Evolutionary conservation across 2,888 invertebrate species (phyloP).

Genomic region (Minunthozetes semirufus): DNA sequence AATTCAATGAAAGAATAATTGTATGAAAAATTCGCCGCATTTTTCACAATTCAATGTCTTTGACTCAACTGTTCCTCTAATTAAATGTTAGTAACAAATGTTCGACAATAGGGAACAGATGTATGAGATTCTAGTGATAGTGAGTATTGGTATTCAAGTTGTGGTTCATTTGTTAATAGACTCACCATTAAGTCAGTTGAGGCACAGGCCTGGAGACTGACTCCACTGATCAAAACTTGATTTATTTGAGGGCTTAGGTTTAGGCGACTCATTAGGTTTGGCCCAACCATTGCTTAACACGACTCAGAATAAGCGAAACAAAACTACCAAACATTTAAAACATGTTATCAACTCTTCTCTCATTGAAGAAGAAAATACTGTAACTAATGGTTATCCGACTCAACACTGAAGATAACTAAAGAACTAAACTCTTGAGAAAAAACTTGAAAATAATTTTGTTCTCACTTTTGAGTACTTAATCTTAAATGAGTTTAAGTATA

Average conservation of each 20-base stretch:
- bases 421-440: too few species aligned
- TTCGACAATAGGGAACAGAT: not conserved
- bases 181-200: not conserved
- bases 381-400: too few species aligned
- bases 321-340: not conserved
- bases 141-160: not conserved
- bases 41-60: not conserved
- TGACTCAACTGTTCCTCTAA: not conserved
- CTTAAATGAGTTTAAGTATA: too few species aligned
- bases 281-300: not conserved
- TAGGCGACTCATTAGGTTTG: conserved; percentile 13
- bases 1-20: not conserved
- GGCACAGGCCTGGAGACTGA: conserved; percentile 6
- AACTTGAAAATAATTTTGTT: too few species aligned
- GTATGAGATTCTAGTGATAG: not conserved
- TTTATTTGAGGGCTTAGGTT: not conserved
- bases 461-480: too few species aligned
- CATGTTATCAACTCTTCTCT: not conserved
- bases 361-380: not conserved
- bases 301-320: not conserved
- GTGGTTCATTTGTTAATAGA: conserved; percentile 17
- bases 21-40: not conserved
- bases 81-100: not conserved
- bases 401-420: too few species aligned
- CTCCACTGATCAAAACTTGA: not conserved